Evolutionary conservation across 1,140 invertebrate genomes (phyloP).

Genomic region (Philopotamus ludificatus): DNA sequence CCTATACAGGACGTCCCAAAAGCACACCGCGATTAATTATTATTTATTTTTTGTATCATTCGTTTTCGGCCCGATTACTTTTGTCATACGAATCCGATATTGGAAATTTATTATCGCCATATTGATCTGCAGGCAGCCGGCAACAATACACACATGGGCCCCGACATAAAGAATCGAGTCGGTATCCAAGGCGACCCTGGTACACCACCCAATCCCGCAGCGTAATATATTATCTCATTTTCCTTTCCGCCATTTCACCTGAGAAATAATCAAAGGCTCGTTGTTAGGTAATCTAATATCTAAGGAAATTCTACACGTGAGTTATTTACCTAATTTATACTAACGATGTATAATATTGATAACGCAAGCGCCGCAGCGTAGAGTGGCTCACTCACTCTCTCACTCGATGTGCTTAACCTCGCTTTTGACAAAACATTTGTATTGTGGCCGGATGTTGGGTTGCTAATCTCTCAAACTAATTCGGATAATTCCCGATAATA

Average conservation of each 20-base stretch:
- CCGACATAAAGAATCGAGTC: constrained; percentile 13
- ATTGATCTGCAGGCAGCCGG: not conserved
- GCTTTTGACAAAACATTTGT: constrained; percentile 1
- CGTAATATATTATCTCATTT: constrained; percentile 28
- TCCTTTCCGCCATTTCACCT: constrained; percentile 21
- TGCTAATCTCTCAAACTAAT: too few relatives aligned
- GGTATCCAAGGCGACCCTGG: constrained; percentile 20
- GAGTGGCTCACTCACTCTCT: too few relatives aligned
- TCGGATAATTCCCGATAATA: too few relatives aligned
- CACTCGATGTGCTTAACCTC: not conserved
- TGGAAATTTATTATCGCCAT: not conserved
- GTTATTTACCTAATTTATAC: constrained; percentile 28
- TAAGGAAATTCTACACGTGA: constrained; percentile 25
- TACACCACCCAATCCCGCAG: constrained; percentile 17
- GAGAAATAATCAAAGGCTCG: constrained; percentile 28
- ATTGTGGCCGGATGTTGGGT: too few relatives aligned
- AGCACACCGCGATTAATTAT: too few relatives aligned
- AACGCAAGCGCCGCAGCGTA: constrained; percentile 6
- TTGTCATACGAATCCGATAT: too few relatives aligned
- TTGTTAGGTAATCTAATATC: constrained; percentile 24
- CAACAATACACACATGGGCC: not conserved
- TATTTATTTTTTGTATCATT: too few relatives aligned
- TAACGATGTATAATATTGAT: constrained; percentile 18
- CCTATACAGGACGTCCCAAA: too few relatives aligned
- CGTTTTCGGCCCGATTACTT: too few relatives aligned